Conservation (phyloP, 2,888 invertebrate genomes). For the Syrista parreyssii region DNA sequence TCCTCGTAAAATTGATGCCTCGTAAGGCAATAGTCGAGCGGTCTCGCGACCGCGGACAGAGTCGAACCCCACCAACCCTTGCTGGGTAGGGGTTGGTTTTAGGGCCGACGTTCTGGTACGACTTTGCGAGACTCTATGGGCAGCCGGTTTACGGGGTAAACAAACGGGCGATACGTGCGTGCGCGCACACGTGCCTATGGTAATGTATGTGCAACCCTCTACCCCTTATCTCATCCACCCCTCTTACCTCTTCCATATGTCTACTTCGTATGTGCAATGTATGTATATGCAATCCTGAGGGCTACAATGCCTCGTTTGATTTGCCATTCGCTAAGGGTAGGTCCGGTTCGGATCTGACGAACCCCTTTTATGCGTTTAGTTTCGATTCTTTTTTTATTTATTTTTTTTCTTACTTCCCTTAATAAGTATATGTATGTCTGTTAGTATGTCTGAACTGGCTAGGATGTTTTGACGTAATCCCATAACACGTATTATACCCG, state of each 20-base stretch:
- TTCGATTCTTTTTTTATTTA: slow-evolving; percentile 26
- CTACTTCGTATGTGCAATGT: not conserved
- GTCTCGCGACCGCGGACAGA: not conserved
- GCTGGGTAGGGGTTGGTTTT: too few species aligned
- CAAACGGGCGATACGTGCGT: too few species aligned
- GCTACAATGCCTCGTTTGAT: slow-evolving; percentile 57
- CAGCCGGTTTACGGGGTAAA: too few species aligned
- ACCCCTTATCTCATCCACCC: not conserved
- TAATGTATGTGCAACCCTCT: slow-evolving; percentile 13
- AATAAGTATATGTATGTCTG: not conserved
- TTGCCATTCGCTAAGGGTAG: slow-evolving; percentile 51
- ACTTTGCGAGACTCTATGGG: too few species aligned
- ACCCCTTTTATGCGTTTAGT: slow-evolving; percentile 35
- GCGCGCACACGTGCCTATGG: not conserved
- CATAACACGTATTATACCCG: slow-evolving; percentile 61
- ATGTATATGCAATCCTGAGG: not conserved
- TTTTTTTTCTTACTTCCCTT: not conserved
- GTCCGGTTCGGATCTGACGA: slow-evolving; percentile 32
- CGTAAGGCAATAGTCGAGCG: not conserved
- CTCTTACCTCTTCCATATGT: not conserved
- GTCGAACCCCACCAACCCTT: too few species aligned
- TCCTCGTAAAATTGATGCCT: not conserved
- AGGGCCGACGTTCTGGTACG: too few species aligned
- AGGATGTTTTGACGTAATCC: slow-evolving; percentile 63
- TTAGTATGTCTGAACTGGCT: slow-evolving; percentile 11